These are phyloP conservation scores for Pararge aegeria DNA, from an alignment of 1,140 invertebrate species.

Conservation along the genomic window DNA sequence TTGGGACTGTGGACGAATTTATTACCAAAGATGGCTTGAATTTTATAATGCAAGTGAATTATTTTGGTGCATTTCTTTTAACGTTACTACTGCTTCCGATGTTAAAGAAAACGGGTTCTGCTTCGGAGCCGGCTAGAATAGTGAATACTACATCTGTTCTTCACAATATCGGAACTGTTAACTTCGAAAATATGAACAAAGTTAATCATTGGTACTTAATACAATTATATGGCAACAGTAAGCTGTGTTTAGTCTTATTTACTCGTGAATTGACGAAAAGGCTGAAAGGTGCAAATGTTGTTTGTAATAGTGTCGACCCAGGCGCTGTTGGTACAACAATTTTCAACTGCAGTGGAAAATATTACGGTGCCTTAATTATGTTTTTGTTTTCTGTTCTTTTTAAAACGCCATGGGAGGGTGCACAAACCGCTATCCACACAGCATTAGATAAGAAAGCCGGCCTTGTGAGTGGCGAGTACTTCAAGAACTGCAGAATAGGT, in stretches of 20 bases:
- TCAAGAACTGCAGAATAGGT: constrained; percentile 44
- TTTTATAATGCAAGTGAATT: constrained; percentile 82
- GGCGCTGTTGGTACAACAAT: constrained; percentile 81
- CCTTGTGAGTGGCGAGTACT: constrained; percentile 60
- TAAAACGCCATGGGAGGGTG: constrained; percentile 57
- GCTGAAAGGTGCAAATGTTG: constrained; percentile 81
- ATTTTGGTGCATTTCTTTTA: constrained; percentile 86
- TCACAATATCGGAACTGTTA: constrained; percentile 79
- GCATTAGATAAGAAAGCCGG: constrained; percentile 45
- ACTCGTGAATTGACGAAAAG: constrained; percentile 81
- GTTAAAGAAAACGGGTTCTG: constrained; percentile 59
- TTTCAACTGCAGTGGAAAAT: constrained; percentile 35
- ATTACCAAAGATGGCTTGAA: constrained; percentile 84
- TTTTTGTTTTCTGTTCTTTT: constrained; percentile 45
- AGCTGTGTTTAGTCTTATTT: constrained; percentile 86
- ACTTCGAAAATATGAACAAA: constrained; percentile 82
- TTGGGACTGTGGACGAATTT: constrained; percentile 68
- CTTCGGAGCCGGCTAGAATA: constrained; percentile 80
- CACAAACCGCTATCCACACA: constrained; percentile 54
- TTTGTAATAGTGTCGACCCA: constrained; percentile 81
- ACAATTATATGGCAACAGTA: constrained; percentile 83
- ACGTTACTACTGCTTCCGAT: constrained; percentile 84
- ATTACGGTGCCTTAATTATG: constrained; percentile 32
- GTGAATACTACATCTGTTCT: constrained; percentile 84
- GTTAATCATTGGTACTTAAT: constrained; percentile 80